These are phyloP conservation scores for Leptinotarsa defecta DNA, from an alignment of 1,140 invertebrate genomes.

Conservation along the genomic window DNA sequence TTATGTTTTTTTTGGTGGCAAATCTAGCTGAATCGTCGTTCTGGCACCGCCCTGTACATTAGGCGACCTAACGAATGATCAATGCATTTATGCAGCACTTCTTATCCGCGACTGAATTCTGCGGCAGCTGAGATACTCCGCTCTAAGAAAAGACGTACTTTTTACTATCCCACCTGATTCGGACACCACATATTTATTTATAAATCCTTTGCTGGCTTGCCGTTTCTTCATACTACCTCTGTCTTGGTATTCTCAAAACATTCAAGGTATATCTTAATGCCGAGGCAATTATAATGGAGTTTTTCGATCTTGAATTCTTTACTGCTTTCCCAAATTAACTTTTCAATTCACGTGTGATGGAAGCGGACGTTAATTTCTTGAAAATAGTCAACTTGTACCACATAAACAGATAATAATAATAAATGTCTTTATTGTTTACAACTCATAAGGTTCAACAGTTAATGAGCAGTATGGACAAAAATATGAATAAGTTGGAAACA, in stretches of 20 bases:
- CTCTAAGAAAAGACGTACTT: slow-evolving; percentile 42
- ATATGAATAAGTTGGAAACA: too few relatives aligned
- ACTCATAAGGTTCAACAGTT: too few relatives aligned
- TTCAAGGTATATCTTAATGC: slow-evolving; percentile 38
- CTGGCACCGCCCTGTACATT: slow-evolving; percentile 13
- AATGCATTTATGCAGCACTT: slow-evolving; percentile 51
- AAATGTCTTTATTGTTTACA: too few relatives aligned
- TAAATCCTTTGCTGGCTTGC: slow-evolving; percentile 29
- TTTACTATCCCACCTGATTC: slow-evolving; percentile 37
- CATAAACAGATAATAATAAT: too few relatives aligned
- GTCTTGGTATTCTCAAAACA: slow-evolving; percentile 34
- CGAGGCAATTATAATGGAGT: slow-evolving; percentile 30
- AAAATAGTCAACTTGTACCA: background rate
- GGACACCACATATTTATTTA: slow-evolving; percentile 35
- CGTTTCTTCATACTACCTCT: slow-evolving; percentile 31
- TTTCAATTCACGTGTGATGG: slow-evolving; percentile 7
- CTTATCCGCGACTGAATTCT: slow-evolving; percentile 46
- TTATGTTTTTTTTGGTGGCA: too few relatives aligned
- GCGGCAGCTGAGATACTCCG: slow-evolving; percentile 38
- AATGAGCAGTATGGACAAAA: too few relatives aligned
- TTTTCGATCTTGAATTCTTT: slow-evolving; percentile 10
- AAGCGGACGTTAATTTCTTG: background rate
- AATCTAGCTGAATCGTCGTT: too few relatives aligned
- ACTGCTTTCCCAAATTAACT: slow-evolving; percentile 12
- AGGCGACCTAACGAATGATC: slow-evolving; percentile 45